Percentiles rank a stretch among this genome's conserved stretches.
Evolutionary conservation across 2,113 vertebrate genomes (phyloP).

Genomic region (Corynorhinus townsendii): DNA sequence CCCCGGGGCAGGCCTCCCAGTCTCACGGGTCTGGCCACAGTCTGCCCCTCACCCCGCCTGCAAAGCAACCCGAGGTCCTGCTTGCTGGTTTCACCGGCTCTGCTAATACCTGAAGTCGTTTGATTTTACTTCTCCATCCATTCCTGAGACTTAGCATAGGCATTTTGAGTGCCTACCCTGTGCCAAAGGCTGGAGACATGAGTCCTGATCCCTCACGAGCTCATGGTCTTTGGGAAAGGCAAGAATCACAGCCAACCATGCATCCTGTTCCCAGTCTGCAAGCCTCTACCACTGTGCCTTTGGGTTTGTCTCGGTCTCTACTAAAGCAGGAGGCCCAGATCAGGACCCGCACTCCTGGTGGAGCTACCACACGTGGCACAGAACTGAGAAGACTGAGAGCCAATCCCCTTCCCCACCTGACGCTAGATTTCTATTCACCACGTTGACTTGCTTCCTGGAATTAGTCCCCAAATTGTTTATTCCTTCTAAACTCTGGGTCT

Average conservation of each 20-base stretch:
- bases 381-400: background rate
- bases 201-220: background rate
- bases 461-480: background rate
- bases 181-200: background rate
- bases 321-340: background rate
- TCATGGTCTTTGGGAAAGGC: background rate
- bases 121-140: background rate
- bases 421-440: rapidly evolving
- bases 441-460: background rate
- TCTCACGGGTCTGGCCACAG: background rate
- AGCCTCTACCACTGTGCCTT: background rate
- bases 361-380: background rate
- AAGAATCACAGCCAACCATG: background rate
- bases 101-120: background rate
- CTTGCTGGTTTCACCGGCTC: background rate
- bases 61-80: background rate
- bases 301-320: background rate
- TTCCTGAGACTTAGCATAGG: slow-evolving; percentile 16
- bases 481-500: background rate
- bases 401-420: background rate
- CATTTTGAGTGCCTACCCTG: background rate
- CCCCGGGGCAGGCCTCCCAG: no score
- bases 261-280: background rate
- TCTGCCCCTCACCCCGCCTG: background rate
- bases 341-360: background rate